A percentile compares a stretch with the other conserved stretches of the same genome.
phyloP scores from a whole-genome alignment of 2,888 invertebrate genomes.

The Caenorhabditis sinica region DNA sequence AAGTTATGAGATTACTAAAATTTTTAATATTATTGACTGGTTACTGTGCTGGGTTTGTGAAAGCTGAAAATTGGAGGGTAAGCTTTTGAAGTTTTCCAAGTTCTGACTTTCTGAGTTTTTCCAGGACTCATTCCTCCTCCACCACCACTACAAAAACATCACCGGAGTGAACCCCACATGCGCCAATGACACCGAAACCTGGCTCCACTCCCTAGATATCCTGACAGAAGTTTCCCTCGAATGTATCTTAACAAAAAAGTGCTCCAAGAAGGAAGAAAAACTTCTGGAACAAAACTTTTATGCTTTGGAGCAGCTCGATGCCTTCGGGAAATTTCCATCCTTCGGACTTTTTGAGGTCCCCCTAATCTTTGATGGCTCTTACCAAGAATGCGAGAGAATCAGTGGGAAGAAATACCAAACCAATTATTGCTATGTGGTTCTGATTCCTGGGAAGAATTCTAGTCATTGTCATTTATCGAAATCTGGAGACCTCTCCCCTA shows the following conservation, averaged over 20 bases:
- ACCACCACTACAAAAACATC: constrained; percentile 9
- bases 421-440: constrained; percentile 55
- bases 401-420: constrained; percentile 51
- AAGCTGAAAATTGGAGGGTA: constrained; percentile 29
- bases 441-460: constrained; percentile 41
- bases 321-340: constrained; percentile 50
- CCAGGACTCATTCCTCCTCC: background rate
- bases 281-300: constrained; percentile 31
- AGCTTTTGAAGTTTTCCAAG: background rate
- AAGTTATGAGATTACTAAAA: constrained; percentile 2
- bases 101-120: background rate
- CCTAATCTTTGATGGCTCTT: constrained; percentile 51
- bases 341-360: constrained; percentile 39
- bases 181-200: constrained; percentile 47
- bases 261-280: constrained; percentile 13
- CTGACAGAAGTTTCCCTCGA: constrained; percentile 14
- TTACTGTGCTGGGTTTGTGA: background rate
- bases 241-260: constrained; percentile 38
- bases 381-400: constrained; percentile 58
- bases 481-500: background rate
- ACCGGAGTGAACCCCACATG: constrained; percentile 39
- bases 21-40: background rate
- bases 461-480: constrained; percentile 4
- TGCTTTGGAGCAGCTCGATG: constrained; percentile 54
- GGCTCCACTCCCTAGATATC: constrained; percentile 31